These are phyloP conservation scores for Acrossocheilus fasciatus DNA, from an alignment of 2,797 vertebrate genomes.

Conservation along the genomic window DNA sequence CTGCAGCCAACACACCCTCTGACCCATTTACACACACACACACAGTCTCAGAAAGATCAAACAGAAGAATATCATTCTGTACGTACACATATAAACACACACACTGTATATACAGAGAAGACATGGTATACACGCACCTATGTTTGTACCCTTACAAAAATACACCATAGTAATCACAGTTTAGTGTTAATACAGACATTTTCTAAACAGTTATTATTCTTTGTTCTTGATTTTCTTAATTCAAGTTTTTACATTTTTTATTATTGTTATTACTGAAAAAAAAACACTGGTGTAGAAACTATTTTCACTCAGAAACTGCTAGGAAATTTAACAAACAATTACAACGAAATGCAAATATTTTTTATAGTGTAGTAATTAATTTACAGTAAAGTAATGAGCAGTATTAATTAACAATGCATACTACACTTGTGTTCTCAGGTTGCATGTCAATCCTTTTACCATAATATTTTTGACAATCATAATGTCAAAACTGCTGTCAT, in stretches of 20 bases:
- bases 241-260: neutral
- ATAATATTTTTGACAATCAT: neutral
- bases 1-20: conserved; percentile 50
- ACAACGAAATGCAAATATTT: neutral
- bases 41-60: conserved; percentile 23
- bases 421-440: neutral
- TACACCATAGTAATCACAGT: neutral
- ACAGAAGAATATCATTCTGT: neutral
- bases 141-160: neutral
- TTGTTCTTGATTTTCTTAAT: neutral
- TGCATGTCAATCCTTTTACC: neutral
- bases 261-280: neutral
- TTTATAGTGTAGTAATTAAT: too few relatives aligned
- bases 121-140: neutral
- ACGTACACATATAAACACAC: conserved; percentile 1
- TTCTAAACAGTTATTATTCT: neutral
- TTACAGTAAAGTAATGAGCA: too few relatives aligned
- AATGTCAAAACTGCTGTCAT: neutral
- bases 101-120: neutral
- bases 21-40: conserved; percentile 39
- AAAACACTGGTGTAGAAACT: neutral
- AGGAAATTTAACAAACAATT: neutral
- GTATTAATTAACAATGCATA: too few relatives aligned
- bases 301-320: neutral
- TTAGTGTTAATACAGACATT: neutral